These are phyloP conservation scores for Listronotus oregonensis DNA, from an alignment of 1,140 invertebrate species.

Conservation along the genomic window DNA sequence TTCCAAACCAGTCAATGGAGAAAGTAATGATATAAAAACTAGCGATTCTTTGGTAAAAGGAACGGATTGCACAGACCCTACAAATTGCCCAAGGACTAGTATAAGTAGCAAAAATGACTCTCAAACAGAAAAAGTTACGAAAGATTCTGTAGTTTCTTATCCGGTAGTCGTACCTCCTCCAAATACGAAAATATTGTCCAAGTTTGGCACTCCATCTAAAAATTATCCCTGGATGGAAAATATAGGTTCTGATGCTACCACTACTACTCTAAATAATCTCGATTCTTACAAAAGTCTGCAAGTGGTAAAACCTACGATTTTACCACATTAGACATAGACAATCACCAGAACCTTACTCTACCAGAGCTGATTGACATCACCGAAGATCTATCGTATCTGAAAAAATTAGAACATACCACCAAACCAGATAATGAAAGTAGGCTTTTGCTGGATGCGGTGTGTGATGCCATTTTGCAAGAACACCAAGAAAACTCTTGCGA, in stretches of 20 bases:
- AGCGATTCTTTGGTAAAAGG: too few relatives aligned
- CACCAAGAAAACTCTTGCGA: slow-evolving; percentile 6
- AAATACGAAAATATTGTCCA: slow-evolving; percentile 15
- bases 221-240: slow-evolving; percentile 24
- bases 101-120: too few relatives aligned
- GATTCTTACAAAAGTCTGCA: neutral
- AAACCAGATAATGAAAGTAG: slow-evolving; percentile 15
- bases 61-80: neutral
- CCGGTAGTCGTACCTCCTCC: neutral
- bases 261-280: slow-evolving; percentile 3
- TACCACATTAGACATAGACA: neutral
- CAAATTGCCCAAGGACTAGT: neutral
- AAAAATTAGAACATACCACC: neutral
- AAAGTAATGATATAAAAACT: neutral
- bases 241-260: slow-evolving; percentile 9
- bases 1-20: neutral
- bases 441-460: slow-evolving; percentile 23
- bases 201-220: slow-evolving; percentile 25
- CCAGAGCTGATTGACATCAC: slow-evolving; percentile 15
- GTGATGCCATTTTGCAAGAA: slow-evolving; percentile 28
- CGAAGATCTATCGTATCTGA: slow-evolving; percentile 14
- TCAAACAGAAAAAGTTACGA: too few relatives aligned
- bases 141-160: too few relatives aligned
- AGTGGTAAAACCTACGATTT: slow-evolving; percentile 10
- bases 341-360: neutral